phyloP scores from a whole-genome alignment of 2,113 vertebrate species.

The Periophthalmus modestus region DNA sequence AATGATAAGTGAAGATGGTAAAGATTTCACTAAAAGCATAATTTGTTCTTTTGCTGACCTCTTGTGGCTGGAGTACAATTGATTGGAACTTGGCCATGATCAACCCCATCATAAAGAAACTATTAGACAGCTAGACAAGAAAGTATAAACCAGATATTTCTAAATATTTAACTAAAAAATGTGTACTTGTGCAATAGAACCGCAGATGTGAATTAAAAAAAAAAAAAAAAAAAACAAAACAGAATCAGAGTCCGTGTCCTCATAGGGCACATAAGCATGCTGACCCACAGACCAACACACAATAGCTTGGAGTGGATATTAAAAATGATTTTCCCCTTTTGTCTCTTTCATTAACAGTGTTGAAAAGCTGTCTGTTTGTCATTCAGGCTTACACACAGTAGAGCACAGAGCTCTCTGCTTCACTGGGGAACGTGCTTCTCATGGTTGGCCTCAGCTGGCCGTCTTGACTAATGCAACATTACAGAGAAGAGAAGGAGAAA shows the following conservation, averaged over 20 bases:
- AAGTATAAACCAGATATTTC: neutral
- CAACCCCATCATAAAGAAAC: too few species aligned
- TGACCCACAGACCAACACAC: constrained; percentile 9
- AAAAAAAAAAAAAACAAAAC: neutral
- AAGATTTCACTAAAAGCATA: neutral
- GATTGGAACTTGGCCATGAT: neutral
- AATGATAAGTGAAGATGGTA: neutral
- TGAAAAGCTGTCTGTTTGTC: constrained; percentile 61
- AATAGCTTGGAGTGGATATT: constrained; percentile 55
- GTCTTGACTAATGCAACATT: constrained; percentile 72
- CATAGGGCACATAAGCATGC: constrained; percentile 7
- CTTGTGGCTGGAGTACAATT: neutral
- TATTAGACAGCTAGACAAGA: neutral
- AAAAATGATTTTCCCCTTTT: constrained; percentile 66
- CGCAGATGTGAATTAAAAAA: neutral
- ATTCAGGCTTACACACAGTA: constrained; percentile 12
- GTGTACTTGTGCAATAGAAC: neutral
- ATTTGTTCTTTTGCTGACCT: neutral
- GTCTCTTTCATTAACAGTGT: constrained; percentile 74
- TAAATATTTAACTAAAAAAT: neutral
- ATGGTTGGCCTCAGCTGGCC: constrained; percentile 71
- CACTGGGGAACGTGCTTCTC: constrained; percentile 58
- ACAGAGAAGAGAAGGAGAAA: constrained; percentile 55
- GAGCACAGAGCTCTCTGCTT: constrained; percentile 38
- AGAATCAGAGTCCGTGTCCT: neutral